Conservation (phyloP, 2,113 vertebrate species). For the Chamaetylas fuelleborni region DNA sequence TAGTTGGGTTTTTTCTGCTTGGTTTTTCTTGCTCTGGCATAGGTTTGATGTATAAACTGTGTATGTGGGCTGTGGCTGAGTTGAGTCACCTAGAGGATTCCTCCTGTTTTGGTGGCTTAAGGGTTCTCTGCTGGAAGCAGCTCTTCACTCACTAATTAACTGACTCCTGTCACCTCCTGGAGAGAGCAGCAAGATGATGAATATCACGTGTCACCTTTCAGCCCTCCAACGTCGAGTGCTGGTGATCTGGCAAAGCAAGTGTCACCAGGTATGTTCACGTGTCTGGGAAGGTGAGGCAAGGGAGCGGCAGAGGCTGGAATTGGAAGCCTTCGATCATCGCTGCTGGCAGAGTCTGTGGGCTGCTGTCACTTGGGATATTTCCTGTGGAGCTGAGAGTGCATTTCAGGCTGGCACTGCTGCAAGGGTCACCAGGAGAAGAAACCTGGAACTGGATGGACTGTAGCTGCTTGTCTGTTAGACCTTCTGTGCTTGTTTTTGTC, state of each 20-base stretch:
- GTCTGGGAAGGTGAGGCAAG: background rate
- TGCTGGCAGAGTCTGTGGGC: fast-evolving
- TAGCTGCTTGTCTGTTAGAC: background rate
- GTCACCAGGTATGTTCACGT: fast-evolving
- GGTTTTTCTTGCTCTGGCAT: background rate
- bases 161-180: background rate
- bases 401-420: background rate
- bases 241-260: background rate
- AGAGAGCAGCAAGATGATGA: background rate
- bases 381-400: background rate
- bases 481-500: background rate
- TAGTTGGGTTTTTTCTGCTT: background rate
- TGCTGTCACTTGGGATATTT: background rate
- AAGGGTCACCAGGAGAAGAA: background rate
- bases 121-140: background rate
- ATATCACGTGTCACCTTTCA: background rate
- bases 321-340: fast-evolving
- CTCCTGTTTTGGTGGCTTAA: background rate
- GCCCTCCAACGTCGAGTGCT: background rate
- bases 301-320: background rate
- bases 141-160: background rate
- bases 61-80: background rate
- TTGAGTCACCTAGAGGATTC: background rate
- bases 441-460: background rate
- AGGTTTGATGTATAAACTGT: background rate